Evolutionary conservation across 2,888 invertebrate species (phyloP).

Genomic region (Volucella bombylans): DNA sequence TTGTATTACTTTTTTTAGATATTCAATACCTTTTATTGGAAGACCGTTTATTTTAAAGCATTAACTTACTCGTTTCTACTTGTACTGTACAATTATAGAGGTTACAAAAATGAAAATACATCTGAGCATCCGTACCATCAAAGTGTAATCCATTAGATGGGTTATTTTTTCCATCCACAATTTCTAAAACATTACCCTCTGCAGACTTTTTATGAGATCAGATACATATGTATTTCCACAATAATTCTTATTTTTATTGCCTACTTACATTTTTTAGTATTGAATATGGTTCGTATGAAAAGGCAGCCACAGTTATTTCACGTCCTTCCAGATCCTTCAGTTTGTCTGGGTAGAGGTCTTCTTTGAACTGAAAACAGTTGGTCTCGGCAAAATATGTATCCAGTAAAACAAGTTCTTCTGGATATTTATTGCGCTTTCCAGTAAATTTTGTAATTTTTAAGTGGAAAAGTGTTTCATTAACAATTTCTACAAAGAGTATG

Average conservation of each 20-base stretch:
- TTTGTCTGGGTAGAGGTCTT: constrained; percentile 75
- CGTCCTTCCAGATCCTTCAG: constrained; percentile 77
- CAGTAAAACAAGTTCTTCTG: constrained; percentile 73
- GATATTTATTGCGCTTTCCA: constrained; percentile 73
- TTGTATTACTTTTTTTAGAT: no score
- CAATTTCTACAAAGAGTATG: constrained; percentile 77
- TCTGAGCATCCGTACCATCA: constrained; percentile 84
- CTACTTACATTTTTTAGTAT: constrained; percentile 76
- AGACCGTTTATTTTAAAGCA: neutral
- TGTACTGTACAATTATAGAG: constrained; percentile 82
- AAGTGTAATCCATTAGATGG: constrained; percentile 76
- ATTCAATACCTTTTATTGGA: no score
- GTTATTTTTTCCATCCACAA: constrained; percentile 63
- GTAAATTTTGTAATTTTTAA: constrained; percentile 79
- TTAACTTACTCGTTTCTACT: constrained; percentile 78
- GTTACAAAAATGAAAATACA: constrained; percentile 80
- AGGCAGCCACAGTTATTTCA: constrained; percentile 77
- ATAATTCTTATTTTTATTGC: neutral
- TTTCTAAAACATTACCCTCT: constrained; percentile 74
- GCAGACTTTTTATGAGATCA: constrained; percentile 63
- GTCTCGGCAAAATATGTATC: constrained; percentile 75
- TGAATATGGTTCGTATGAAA: constrained; percentile 80
- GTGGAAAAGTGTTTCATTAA: constrained; percentile 75
- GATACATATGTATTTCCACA: neutral
- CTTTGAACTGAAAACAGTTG: constrained; percentile 42